phyloP scores from a whole-genome alignment of 2,113 vertebrate genomes.

The Microtus montanus region DNA sequence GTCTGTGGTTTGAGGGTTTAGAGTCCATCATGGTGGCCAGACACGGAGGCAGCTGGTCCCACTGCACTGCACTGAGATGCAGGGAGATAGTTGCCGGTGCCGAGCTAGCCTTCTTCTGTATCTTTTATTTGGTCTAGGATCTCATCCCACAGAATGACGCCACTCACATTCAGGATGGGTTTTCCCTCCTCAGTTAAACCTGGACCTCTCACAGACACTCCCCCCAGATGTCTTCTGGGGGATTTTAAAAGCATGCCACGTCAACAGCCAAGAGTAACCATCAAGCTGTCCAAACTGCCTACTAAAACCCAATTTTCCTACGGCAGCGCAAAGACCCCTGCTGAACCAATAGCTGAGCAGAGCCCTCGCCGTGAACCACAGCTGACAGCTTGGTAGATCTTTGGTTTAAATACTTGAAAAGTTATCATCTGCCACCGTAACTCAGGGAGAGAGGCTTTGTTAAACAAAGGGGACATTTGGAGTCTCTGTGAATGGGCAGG shows the following conservation, averaged over 20 bases:
- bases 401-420: neutral
- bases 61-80: neutral
- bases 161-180: neutral
- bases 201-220: neutral
- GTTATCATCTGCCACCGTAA: neutral
- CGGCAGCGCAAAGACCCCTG: rapidly evolving
- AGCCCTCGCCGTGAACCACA: neutral
- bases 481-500: neutral
- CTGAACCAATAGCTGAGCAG: too few relatives aligned
- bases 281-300: neutral
- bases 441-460: neutral
- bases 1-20: neutral
- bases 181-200: neutral
- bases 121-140: neutral
- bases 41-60: neutral
- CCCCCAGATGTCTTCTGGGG: neutral
- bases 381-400: neutral
- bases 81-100: neutral
- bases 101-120: too few relatives aligned
- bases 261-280: neutral
- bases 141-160: too few relatives aligned
- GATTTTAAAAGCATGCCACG: neutral
- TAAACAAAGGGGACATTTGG: neutral
- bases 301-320: neutral
- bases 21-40: too few relatives aligned